Conservation (phyloP, 2,113 vertebrate species). For the Aplodontia rufa region DNA sequence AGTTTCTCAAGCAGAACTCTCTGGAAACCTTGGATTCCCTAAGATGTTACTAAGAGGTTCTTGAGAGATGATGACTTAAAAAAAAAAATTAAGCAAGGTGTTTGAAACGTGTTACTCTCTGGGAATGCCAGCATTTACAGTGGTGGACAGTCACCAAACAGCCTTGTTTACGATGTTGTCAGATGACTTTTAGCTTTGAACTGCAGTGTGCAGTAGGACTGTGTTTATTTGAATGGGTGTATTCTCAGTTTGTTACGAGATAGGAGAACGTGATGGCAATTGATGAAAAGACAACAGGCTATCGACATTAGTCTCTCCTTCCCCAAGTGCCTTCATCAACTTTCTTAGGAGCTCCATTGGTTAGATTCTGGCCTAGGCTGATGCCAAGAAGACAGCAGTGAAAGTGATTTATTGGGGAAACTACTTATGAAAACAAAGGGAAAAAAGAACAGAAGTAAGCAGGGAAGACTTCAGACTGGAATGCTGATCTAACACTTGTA, state of each 20-base stretch:
- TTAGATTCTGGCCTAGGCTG: background rate
- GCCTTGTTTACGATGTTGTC: background rate
- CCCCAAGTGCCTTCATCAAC: background rate
- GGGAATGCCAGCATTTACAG: background rate
- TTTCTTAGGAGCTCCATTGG: background rate
- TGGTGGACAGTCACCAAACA: background rate
- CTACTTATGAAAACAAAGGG: background rate
- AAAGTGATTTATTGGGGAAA: background rate
- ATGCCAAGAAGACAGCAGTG: background rate
- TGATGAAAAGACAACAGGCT: background rate
- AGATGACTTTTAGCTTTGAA: background rate
- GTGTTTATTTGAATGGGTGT: background rate
- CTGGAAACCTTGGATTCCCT: background rate
- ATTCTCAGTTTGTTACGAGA: background rate
- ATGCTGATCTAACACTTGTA: background rate
- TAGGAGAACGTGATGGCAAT: background rate
- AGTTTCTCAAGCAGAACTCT: background rate
- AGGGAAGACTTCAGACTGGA: background rate
- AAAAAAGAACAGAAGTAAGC: background rate
- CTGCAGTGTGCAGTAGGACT: background rate
- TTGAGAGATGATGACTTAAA: background rate
- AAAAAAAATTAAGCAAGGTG: background rate
- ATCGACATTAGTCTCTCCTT: background rate
- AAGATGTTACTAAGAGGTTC: background rate
- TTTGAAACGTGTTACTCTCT: background rate